These are phyloP conservation scores for Vicugna pacos DNA, from an alignment of 2,113 vertebrate genomes.

Conservation along the genomic window DNA sequence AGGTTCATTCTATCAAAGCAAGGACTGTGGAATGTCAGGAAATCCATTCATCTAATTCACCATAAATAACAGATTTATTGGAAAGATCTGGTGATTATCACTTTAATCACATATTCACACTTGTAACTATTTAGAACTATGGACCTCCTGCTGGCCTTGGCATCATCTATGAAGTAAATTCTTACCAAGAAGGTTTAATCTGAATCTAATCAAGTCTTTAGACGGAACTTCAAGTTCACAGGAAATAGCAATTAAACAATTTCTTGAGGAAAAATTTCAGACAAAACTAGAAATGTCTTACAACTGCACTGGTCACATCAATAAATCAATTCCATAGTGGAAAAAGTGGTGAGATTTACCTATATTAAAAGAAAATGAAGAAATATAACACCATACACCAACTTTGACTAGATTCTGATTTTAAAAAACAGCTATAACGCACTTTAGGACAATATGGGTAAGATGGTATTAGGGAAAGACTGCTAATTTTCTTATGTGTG, in stretches of 20 bases:
- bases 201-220: neutral
- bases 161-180: neutral
- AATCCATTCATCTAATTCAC: neutral
- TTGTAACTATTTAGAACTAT: neutral
- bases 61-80: neutral
- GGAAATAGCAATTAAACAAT: neutral
- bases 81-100: neutral
- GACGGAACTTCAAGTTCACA: neutral
- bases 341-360: neutral
- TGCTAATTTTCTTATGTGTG: neutral
- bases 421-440: neutral
- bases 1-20: neutral
- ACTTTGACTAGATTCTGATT: neutral
- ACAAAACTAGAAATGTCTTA: neutral
- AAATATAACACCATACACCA: neutral
- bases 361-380: slow-evolving; percentile 24
- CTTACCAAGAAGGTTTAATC: neutral
- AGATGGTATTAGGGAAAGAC: neutral
- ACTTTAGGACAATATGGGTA: neutral
- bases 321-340: neutral
- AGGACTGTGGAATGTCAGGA: neutral
- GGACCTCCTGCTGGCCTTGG: neutral
- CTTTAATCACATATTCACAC: neutral
- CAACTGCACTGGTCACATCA: neutral
- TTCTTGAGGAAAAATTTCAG: neutral